Percentiles rank a stretch among this genome's conserved stretches.
These are phyloP conservation scores for Amaurobius ferox DNA, from an alignment of 2,888 invertebrate species.

Conservation along the genomic window DNA sequence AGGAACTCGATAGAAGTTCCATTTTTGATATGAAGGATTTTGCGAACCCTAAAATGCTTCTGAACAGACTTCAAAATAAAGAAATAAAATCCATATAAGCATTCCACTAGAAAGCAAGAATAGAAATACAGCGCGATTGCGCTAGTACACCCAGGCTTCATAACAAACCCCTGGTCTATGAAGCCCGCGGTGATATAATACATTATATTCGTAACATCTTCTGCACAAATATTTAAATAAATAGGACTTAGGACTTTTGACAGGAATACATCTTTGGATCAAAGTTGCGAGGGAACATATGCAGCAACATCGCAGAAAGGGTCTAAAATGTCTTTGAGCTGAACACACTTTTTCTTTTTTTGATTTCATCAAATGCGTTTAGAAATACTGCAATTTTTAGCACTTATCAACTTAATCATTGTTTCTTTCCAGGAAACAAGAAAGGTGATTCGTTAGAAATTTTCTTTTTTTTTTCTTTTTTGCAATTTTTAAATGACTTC, in stretches of 20 bases:
- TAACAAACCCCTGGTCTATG: no score
- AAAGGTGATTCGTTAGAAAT: background rate
- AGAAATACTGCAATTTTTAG: background rate
- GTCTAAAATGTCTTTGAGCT: background rate
- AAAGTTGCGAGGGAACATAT: slow-evolving; percentile 45
- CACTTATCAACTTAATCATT: background rate
- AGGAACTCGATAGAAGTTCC: no score
- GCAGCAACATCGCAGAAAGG: background rate
- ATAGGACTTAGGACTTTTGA: slow-evolving; percentile 57
- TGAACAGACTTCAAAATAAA: no score
- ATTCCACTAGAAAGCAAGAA: background rate
- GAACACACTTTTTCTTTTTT: background rate
- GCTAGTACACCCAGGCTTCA: background rate
- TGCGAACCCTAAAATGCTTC: no score
- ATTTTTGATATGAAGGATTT: no score
- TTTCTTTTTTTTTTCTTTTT: no score
- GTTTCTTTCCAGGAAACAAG: slow-evolving; percentile 9
- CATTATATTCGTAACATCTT: slow-evolving; percentile 10
- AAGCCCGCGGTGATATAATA: background rate
- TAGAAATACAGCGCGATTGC: background rate
- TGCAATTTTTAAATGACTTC: no score
- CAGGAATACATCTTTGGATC: slow-evolving; percentile 54
- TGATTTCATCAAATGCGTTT: background rate
- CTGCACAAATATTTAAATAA: slow-evolving; percentile 64
- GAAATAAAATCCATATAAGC: no score